Evolutionary conservation across 2,888 invertebrate species (phyloP).

Genomic region (Euplexia lucipara): DNA sequence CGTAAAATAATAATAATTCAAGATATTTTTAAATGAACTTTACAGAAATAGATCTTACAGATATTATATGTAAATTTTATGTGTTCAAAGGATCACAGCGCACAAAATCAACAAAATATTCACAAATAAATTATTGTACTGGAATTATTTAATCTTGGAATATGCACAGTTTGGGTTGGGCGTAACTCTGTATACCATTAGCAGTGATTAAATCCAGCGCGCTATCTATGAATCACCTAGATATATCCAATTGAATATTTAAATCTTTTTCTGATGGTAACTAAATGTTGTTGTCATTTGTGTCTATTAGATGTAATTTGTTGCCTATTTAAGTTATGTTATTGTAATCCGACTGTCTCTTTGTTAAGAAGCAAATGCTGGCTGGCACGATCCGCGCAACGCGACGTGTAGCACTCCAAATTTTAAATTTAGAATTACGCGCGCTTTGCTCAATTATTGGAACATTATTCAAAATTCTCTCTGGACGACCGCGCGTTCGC

Average conservation of each 20-base stretch:
- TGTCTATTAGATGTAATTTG: conserved; percentile 18
- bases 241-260: conserved; percentile 45
- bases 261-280: conserved; percentile 35
- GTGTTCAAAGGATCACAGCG: neutral
- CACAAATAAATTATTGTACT: neutral
- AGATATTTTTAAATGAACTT: no score
- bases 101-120: conserved; percentile 13
- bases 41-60: no score
- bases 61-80: no score
- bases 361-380: no score
- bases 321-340: neutral
- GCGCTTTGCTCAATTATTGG: no score
- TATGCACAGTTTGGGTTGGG: conserved; percentile 18
- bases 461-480: no score
- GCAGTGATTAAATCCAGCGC: conserved; percentile 65
- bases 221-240: conserved; percentile 66
- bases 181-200: conserved; percentile 51
- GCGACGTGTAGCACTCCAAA: no score
- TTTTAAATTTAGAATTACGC: no score
- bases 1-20: no score
- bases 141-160: conserved; percentile 10
- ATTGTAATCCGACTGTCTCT: no score
- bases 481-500: no score
- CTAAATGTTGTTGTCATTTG: conserved; percentile 21
- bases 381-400: no score